Percentiles rank a stretch among this genome's conserved stretches.
phyloP scores from a whole-genome alignment of 2,113 vertebrate species.

The Oplegnathus fasciatus region DNA sequence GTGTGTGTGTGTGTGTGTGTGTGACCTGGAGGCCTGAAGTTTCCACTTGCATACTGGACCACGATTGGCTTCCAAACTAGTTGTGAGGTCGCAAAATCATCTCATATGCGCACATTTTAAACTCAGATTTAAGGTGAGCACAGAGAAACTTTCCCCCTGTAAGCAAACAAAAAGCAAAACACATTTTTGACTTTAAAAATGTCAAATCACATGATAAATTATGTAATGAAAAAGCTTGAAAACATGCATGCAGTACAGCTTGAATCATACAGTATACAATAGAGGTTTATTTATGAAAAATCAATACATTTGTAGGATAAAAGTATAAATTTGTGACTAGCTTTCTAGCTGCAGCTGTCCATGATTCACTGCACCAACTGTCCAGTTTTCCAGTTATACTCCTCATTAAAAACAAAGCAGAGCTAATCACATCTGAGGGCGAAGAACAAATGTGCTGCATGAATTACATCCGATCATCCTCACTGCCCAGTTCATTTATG shows the following conservation, averaged over 20 bases:
- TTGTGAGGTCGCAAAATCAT: too few species aligned
- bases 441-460: conserved; percentile 10
- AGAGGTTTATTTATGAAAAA: neutral
- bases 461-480: conserved; percentile 38
- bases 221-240: neutral
- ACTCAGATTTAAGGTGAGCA: too few species aligned
- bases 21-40: too few species aligned
- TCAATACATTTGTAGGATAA: neutral
- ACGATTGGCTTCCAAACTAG: too few species aligned
- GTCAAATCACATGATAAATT: too few species aligned
- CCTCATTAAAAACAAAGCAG: conserved; percentile 22
- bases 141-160: too few species aligned
- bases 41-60: too few species aligned
- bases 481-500: neutral
- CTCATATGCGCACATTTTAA: too few species aligned
- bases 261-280: too few species aligned
- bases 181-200: too few species aligned
- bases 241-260: neutral
- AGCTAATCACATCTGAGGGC: conserved; percentile 15
- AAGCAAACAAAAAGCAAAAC: too few species aligned
- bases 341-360: neutral
- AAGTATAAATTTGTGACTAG: neutral
- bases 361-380: conserved; percentile 8
- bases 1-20: too few species aligned
- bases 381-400: neutral